Percentiles rank a stretch among this genome's conserved stretches.
phyloP scores from a whole-genome alignment of 2,113 vertebrate species.

The Cryptomyrus ogoouensis region DNA sequence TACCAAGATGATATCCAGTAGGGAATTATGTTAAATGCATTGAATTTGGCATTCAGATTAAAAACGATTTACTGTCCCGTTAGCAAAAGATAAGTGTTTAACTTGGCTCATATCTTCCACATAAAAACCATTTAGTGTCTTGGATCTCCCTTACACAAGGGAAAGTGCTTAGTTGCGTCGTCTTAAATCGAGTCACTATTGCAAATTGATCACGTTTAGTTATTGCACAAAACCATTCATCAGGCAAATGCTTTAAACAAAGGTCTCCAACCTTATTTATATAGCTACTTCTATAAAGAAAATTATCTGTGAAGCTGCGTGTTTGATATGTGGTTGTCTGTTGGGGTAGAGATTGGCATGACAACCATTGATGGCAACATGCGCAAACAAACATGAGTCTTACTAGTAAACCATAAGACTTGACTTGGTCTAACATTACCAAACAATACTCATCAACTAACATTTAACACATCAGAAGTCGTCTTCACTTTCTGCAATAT shows the following conservation, averaged over 20 bases:
- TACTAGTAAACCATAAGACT: not conserved
- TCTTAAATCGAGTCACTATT: not conserved
- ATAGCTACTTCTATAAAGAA: not conserved
- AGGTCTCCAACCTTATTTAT: not conserved
- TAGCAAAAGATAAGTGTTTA: not conserved
- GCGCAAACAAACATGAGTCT: not conserved
- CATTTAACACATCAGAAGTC: not conserved
- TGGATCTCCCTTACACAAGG: not conserved
- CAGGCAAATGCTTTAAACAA: not conserved
- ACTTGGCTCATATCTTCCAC: not conserved
- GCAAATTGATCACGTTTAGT: not conserved
- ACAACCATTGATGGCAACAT: not conserved
- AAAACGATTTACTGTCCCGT: not conserved
- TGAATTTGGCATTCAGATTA: not conserved
- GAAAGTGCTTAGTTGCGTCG: not conserved
- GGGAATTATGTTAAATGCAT: not conserved
- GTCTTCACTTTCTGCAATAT: not conserved
- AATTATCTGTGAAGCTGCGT: not conserved
- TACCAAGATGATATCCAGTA: not conserved
- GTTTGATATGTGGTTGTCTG: not conserved
- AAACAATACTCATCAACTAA: not conserved
- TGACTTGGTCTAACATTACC: not conserved
- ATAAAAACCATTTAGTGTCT: not conserved
- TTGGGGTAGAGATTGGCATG: not conserved
- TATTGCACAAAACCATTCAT: not conserved